Percentiles rank a stretch among this genome's conserved stretches.
Evolutionary conservation across 2,113 vertebrate genomes (phyloP).

Genomic region (Heptranchias perlo): DNA sequence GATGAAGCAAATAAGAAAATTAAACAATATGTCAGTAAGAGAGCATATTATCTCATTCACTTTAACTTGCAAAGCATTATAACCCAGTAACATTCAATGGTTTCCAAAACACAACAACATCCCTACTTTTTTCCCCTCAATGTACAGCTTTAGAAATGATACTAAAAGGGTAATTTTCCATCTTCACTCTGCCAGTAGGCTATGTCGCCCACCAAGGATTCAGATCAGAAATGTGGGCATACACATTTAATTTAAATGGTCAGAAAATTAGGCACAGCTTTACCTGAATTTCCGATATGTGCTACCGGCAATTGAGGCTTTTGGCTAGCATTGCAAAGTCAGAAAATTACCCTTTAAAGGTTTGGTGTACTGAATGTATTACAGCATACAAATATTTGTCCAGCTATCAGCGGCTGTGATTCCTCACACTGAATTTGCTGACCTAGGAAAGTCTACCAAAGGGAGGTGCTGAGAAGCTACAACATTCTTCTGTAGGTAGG

Average conservation of each 20-base stretch:
- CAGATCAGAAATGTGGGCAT: neutral
- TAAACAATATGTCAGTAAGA: neutral
- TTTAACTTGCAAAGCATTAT: neutral
- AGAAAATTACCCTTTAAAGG: neutral
- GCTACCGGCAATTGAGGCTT: neutral
- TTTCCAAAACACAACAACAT: neutral
- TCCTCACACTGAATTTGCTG: neutral
- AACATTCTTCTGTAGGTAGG: neutral
- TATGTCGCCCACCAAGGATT: no score
- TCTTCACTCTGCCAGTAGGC: neutral
- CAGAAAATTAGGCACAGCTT: neutral
- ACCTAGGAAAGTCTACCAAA: neutral
- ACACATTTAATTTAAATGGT: neutral
- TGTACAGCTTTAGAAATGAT: neutral
- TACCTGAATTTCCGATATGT: neutral
- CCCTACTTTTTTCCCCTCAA: neutral
- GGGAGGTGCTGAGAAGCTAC: neutral
- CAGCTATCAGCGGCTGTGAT: neutral
- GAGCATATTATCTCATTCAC: neutral
- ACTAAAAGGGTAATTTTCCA: neutral
- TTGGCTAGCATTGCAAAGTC: neutral
- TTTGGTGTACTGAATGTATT: neutral
- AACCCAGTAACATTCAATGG: neutral
- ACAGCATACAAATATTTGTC: neutral
- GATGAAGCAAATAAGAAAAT: constrained; percentile 46